phyloP scores from a whole-genome alignment of 1,140 invertebrate species.

The Drosophila ananassae region DNA sequence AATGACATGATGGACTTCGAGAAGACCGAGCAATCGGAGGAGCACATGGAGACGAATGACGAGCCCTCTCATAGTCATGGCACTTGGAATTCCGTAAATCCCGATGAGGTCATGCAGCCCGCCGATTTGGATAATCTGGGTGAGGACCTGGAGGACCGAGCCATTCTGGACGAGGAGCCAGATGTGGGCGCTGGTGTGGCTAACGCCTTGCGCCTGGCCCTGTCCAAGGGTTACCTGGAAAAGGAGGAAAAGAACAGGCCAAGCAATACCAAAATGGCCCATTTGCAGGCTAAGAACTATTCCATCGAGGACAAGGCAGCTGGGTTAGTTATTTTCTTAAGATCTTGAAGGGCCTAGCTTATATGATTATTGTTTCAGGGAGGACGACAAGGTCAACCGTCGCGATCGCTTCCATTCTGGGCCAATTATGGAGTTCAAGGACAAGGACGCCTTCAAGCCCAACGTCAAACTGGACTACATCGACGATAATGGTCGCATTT shows the following conservation, averaged over 20 bases:
- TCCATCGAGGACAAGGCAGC: slow-evolving; percentile 98
- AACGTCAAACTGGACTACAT: slow-evolving; percentile 99
- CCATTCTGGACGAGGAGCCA: slow-evolving; percentile 97
- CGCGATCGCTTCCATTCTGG: slow-evolving; percentile 91
- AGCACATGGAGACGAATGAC: slow-evolving; percentile 61
- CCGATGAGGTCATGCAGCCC: slow-evolving; percentile 79
- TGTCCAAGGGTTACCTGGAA: slow-evolving; percentile 98
- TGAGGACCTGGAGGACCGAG: slow-evolving; percentile 86
- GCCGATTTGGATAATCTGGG: slow-evolving; percentile 75
- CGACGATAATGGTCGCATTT: slow-evolving; percentile 95
- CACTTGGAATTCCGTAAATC: slow-evolving; percentile 85
- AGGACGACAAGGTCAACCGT: slow-evolving; percentile 92
- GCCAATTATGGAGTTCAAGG: slow-evolving; percentile 96
- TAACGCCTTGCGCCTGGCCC: slow-evolving; percentile 95
- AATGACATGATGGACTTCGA: slow-evolving; percentile 90
- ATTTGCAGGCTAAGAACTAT: slow-evolving; percentile 95
- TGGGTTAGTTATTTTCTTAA: slow-evolving; percentile 85
- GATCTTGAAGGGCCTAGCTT: neutral
- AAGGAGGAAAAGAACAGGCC: slow-evolving; percentile 90
- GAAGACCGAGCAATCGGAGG: slow-evolving; percentile 56
- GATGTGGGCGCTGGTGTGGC: slow-evolving; percentile 96
- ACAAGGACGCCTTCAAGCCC: slow-evolving; percentile 96
- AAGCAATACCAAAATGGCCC: slow-evolving; percentile 89
- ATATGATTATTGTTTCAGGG: slow-evolving; percentile 85
- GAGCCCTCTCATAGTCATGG: slow-evolving; percentile 68